phyloP scores from a whole-genome alignment of 2,113 vertebrate genomes.

The Odocoileus virginianus region DNA sequence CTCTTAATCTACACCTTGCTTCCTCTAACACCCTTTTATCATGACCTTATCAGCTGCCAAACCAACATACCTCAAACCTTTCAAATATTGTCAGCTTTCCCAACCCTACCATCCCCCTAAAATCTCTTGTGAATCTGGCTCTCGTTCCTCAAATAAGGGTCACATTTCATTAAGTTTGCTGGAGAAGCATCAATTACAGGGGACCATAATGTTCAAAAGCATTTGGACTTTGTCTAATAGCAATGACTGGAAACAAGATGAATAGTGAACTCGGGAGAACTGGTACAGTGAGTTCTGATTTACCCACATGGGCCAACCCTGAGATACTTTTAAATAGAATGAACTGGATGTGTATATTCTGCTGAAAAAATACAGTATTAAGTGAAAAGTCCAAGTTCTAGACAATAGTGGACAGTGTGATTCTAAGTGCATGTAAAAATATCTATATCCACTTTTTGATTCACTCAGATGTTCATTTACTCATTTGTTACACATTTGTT shows the following conservation, averaged over 20 bases:
- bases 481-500: not conserved
- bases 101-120: no score
- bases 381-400: not conserved
- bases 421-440: not conserved
- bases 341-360: not conserved
- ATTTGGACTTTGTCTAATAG: not conserved
- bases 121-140: not conserved
- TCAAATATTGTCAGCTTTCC: not conserved
- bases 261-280: not conserved
- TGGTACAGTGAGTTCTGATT: not conserved
- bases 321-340: not conserved
- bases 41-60: not conserved
- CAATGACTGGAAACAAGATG: not conserved
- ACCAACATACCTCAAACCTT: not conserved
- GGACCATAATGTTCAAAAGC: not conserved
- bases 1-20: not conserved
- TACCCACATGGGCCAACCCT: not conserved
- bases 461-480: not conserved
- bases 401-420: not conserved
- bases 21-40: not conserved
- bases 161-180: not conserved
- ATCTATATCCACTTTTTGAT: not conserved
- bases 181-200: not conserved
- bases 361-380: not conserved
- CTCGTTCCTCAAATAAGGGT: not conserved